Evolutionary conservation across 2,888 invertebrate species (phyloP).

Genomic region (Microctonus aethiopoides): DNA sequence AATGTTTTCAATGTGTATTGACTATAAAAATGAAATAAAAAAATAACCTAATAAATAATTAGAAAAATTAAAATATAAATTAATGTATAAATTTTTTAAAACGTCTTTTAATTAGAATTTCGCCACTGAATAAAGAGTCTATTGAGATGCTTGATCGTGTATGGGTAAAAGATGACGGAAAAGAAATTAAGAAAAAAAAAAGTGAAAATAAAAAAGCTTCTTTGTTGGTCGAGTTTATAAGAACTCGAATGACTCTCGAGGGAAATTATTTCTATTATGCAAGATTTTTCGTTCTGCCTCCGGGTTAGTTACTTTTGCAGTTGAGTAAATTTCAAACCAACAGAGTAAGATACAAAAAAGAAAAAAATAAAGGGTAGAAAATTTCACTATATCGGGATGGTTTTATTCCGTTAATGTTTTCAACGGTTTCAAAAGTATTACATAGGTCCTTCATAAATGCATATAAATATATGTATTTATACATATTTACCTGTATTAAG

Average conservation of each 20-base stretch:
- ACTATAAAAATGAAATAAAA: too few relatives aligned
- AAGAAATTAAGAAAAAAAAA: background rate
- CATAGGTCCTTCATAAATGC: too few relatives aligned
- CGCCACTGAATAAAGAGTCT: too few relatives aligned
- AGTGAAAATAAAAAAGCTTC: background rate
- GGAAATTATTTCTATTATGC: slow-evolving; percentile 13
- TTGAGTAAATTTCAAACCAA: background rate
- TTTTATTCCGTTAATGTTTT: background rate
- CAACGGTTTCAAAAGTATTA: background rate
- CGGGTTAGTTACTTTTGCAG: background rate
- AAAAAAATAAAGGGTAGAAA: background rate
- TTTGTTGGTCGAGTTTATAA: background rate
- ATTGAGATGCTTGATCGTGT: background rate
- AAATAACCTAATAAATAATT: background rate
- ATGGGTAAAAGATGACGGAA: background rate
- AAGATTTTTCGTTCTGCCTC: slow-evolving; percentile 1
- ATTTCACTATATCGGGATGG: background rate
- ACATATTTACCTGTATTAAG: too few relatives aligned
- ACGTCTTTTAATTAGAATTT: too few relatives aligned
- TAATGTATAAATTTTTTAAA: too few relatives aligned
- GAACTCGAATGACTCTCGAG: slow-evolving; percentile 2
- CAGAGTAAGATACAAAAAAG: background rate
- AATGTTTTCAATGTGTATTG: too few relatives aligned
- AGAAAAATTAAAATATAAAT: background rate
- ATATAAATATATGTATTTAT: too few relatives aligned